These are phyloP conservation scores for Rallus crepitans DNA, from an alignment of 2,797 vertebrate species.

Conservation along the genomic window DNA sequence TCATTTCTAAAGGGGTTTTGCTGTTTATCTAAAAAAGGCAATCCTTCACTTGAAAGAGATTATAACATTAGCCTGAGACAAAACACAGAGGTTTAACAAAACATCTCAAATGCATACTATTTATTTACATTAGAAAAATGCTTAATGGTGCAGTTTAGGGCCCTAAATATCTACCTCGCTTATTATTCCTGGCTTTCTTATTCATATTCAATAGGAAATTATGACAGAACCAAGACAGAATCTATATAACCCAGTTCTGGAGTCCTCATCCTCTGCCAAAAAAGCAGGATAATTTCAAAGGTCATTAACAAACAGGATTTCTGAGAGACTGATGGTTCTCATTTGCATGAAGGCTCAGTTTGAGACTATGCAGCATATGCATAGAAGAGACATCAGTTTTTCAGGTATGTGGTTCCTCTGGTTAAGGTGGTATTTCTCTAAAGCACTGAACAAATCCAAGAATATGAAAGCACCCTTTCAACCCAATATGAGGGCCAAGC, in stretches of 20 bases:
- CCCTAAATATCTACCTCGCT: not conserved
- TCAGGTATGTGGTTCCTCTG: not conserved
- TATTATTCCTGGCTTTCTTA: not conserved
- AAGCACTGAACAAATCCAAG: not conserved
- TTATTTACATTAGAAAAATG: conserved; percentile 14
- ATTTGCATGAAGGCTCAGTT: not conserved
- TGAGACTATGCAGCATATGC: not conserved
- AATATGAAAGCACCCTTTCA: not conserved
- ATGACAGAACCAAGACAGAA: not conserved
- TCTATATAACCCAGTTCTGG: not conserved
- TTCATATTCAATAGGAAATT: not conserved
- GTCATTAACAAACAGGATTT: not conserved
- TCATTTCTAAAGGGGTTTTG: conserved; percentile 32
- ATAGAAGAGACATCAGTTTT: not conserved
- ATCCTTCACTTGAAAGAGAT: conserved; percentile 25
- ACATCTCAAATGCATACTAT: not conserved
- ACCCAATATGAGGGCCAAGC: not conserved
- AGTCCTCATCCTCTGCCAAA: not conserved
- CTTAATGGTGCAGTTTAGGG: not conserved
- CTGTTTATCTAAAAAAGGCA: conserved; percentile 27
- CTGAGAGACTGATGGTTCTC: not conserved
- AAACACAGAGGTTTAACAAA: conserved; percentile 6
- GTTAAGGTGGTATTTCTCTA: not conserved
- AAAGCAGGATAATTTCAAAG: not conserved
- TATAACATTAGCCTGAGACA: not conserved